A percentile compares a stretch with the other conserved stretches of the same genome.
phyloP scores from a whole-genome alignment of 1,140 invertebrate species.

The Bombus ignitus region DNA sequence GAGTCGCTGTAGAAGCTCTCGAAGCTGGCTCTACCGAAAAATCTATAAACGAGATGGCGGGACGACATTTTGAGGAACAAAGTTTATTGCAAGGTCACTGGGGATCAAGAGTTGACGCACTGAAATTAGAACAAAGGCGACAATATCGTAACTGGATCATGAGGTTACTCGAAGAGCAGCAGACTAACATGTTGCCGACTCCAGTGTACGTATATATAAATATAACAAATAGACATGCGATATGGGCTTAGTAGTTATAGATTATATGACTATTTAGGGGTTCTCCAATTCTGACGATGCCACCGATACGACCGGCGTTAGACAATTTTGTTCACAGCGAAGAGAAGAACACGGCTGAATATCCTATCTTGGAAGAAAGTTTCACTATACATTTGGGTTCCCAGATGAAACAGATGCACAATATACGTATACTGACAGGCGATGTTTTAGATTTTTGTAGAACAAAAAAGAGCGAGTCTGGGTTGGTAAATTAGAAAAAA shows the following conservation, averaged over 20 bases:
- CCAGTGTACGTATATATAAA: conserved; percentile 81
- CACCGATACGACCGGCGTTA: conserved; percentile 68
- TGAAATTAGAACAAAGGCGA: conserved; percentile 88
- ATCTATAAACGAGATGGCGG: conserved; percentile 90
- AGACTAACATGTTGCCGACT: conserved; percentile 83
- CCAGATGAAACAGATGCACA: conserved; percentile 99
- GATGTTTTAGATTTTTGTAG: conserved; percentile 94
- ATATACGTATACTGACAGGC: conserved; percentile 94
- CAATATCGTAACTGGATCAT: conserved; percentile 92
- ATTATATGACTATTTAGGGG: conserved; percentile 65
- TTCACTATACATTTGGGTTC: conserved; percentile 98
- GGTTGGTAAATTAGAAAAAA: conserved; percentile 64
- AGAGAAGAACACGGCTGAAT: conserved; percentile 74
- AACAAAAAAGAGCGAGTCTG: conserved; percentile 83
- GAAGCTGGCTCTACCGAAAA: conserved; percentile 87
- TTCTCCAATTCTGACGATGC: conserved; percentile 77
- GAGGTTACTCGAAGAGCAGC: conserved; percentile 87
- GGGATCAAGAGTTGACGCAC: conserved; percentile 89
- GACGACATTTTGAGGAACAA: conserved; percentile 90
- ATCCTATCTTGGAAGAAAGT: conserved; percentile 90
- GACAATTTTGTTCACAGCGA: conserved; percentile 71
- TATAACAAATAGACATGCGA: neutral
- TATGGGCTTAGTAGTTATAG: conserved; percentile 4
- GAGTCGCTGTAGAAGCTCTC: conserved; percentile 87
- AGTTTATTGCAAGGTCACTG: conserved; percentile 90